Evolutionary conservation across 2,113 vertebrate species (phyloP).

Genomic region (Uropsilus gracilis): DNA sequence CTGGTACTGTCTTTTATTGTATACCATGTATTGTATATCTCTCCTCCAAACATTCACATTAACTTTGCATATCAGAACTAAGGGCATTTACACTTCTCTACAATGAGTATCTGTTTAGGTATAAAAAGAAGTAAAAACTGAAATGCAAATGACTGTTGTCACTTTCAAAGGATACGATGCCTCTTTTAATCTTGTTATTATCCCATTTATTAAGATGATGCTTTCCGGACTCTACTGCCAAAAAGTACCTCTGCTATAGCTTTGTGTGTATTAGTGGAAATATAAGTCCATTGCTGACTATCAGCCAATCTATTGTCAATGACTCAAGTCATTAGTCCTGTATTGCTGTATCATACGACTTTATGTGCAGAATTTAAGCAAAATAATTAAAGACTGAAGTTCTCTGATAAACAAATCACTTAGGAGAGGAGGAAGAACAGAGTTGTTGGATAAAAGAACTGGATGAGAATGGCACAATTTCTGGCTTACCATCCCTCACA

Average conservation of each 20-base stretch:
- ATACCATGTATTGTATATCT: too few species aligned
- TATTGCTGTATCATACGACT: background rate
- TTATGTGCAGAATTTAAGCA: background rate
- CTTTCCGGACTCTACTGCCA: background rate
- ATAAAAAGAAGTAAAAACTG: slow-evolving; percentile 23
- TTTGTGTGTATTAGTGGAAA: background rate
- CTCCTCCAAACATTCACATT: slow-evolving; percentile 56
- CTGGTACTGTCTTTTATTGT: slow-evolving; percentile 55
- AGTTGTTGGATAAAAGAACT: background rate
- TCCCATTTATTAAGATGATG: background rate
- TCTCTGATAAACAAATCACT: background rate
- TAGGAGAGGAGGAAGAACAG: background rate
- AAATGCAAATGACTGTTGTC: slow-evolving; percentile 28
- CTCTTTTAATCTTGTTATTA: background rate
- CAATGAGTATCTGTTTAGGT: slow-evolving; percentile 25
- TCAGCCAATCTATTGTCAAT: background rate
- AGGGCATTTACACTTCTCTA: slow-evolving; percentile 18
- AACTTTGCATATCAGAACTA: slow-evolving; percentile 15
- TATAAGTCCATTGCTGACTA: background rate
- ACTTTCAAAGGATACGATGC: background rate
- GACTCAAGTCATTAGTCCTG: background rate
- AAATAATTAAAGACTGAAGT: background rate
- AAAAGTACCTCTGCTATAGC: background rate
- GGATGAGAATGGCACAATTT: background rate
- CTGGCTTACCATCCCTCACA: background rate